These are phyloP conservation scores for Malthinus seriepunctatus DNA, from an alignment of 2,888 invertebrate genomes.

Conservation along the genomic window DNA sequence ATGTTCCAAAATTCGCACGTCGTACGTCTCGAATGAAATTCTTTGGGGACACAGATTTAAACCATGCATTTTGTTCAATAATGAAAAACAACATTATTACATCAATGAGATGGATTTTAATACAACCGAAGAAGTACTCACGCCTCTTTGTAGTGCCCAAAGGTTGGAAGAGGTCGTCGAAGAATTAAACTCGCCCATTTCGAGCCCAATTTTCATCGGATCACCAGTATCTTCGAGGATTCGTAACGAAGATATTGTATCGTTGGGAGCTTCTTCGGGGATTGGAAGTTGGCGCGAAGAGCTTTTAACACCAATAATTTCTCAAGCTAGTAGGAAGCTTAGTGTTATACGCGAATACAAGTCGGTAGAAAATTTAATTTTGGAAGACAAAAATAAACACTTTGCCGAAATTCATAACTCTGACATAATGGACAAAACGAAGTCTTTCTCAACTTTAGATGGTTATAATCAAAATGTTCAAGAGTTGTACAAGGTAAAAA, in stretches of 20 bases:
- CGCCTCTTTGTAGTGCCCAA: slow-evolving; percentile 85
- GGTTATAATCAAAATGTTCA: neutral
- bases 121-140: slow-evolving; percentile 66
- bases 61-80: slow-evolving; percentile 56
- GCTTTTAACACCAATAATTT: neutral
- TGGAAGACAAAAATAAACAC: neutral
- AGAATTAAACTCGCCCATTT: slow-evolving; percentile 7
- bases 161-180: slow-evolving; percentile 69
- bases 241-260: slow-evolving; percentile 4
- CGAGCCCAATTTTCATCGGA: slow-evolving; percentile 4
- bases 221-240: slow-evolving; percentile 8
- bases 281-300: slow-evolving; percentile 19
- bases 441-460: neutral
- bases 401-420: neutral
- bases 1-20: slow-evolving; percentile 72
- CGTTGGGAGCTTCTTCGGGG: slow-evolving; percentile 13
- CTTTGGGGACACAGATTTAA: slow-evolving; percentile 83
- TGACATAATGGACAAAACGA: neutral
- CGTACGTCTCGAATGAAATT: slow-evolving; percentile 79
- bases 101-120: slow-evolving; percentile 69
- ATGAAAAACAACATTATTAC: slow-evolving; percentile 60
- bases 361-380: slow-evolving; percentile 17
- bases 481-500: neutral
- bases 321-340: slow-evolving; percentile 5
- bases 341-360: slow-evolving; percentile 23